Base-by-base conservation (phyloP, 1,140 invertebrate genomes). In the Mizuhopecten yessoensis region DNA sequence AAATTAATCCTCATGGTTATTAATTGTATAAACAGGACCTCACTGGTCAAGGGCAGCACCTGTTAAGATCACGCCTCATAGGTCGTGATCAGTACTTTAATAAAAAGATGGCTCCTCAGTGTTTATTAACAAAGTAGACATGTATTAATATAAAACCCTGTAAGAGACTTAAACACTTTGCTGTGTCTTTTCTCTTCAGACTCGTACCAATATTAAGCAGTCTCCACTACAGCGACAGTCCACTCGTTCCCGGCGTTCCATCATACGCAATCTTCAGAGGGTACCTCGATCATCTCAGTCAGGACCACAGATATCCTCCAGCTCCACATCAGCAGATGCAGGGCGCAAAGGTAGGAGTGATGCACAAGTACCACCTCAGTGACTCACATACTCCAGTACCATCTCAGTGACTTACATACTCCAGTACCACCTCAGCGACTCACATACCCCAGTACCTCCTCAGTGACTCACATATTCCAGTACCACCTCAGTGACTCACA, bases 191-290 rank as follows among this genome's bases (percentile, higher is more conserved):
- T 75, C 23, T n/a, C 57, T 75, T 11, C 42, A 75, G 57, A n/a
- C 57, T 75, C 57, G 57, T 13, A 23, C 57, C n/a, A 75, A 75
- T 29, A n/a, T n/a, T 1, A 75, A 75, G 57, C 57, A 75, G 23
- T 75, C 57, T 3, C n/a, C 29, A 29, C 23, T 75, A 5, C 57
- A 75, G 11, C 1, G 57, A 29, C 57, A 75, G n/a, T 75, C 57
- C 23, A 75, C 57, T 29, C 57, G 57, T 29, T 29, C 57, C 11
- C 57, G 57, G 23, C 57, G 57, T 29, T 75, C 57, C n/a, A 1
- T 75, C n/a, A 75, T 75, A 75, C 57, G 57, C 57, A 75, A 75
- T 75, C n/a, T 75, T 29, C 57, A 75, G 57, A 75, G n/a, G n/a
- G 57, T 23, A 75, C 5, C 20, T 29, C 57, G 57, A 9, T 75